These are phyloP conservation scores for Arctopsyche grandis DNA, from an alignment of 1,140 invertebrate genomes.

Conservation along the genomic window DNA sequence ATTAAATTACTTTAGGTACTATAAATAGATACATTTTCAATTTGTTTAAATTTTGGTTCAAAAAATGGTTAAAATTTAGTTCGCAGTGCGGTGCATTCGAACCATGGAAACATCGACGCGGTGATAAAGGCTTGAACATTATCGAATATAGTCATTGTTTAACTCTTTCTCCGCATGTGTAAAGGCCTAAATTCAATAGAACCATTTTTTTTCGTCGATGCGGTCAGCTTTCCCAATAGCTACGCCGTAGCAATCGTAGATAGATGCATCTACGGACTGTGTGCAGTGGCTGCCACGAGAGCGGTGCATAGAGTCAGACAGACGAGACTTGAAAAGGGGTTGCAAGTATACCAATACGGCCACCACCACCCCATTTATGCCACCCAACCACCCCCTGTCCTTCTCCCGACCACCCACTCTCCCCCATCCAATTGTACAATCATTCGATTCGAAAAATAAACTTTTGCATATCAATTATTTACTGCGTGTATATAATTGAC, in stretches of 20 bases:
- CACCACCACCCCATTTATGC: background rate
- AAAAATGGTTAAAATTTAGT: no score
- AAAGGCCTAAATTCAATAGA: constrained; percentile 24
- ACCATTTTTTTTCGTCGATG: constrained; percentile 38
- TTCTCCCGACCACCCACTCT: background rate
- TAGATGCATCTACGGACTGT: constrained; percentile 1
- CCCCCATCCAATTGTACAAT: constrained; percentile 20
- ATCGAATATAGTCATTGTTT: constrained; percentile 11
- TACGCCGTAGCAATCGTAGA: constrained; percentile 10
- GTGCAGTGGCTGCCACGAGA: background rate
- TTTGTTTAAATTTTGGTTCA: no score
- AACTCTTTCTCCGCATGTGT: background rate
- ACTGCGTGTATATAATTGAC: no score
- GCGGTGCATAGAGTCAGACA: constrained; percentile 30
- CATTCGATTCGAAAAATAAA: constrained; percentile 29
- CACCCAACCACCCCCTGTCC: constrained; percentile 9
- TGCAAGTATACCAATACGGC: constrained; percentile 36
- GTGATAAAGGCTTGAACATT: background rate
- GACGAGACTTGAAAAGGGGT: constrained; percentile 43
- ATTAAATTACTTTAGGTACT: no score
- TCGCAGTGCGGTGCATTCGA: no score
- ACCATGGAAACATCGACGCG: no score
- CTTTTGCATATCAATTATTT: background rate
- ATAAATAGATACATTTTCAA: no score
- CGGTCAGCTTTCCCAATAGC: constrained; percentile 27